Evolutionary conservation across 2,888 invertebrate species (phyloP).

Genomic region (Spisula solida): DNA sequence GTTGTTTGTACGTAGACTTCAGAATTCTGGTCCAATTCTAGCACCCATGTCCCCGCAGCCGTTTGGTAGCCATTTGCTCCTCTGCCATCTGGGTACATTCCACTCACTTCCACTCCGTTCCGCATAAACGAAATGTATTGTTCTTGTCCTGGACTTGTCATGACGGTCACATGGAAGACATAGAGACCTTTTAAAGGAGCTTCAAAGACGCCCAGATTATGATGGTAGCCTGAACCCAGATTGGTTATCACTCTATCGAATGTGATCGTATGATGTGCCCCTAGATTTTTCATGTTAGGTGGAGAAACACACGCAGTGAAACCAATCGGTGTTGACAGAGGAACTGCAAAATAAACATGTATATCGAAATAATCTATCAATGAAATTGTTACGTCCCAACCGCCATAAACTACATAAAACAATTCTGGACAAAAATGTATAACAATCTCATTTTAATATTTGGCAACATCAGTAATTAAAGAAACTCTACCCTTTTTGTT

Average conservation of each 20-base stretch:
- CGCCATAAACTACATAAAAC: too few species aligned
- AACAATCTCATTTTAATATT: too few species aligned
- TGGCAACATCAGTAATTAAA: too few species aligned
- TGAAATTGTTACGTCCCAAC: too few species aligned
- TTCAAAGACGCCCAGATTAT: background rate
- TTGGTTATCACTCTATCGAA: constrained; percentile 10
- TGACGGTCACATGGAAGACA: background rate
- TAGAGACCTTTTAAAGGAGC: background rate
- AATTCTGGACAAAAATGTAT: too few species aligned
- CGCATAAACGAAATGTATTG: background rate
- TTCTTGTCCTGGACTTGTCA: background rate
- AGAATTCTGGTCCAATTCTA: background rate
- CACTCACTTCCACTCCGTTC: background rate
- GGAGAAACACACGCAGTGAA: constrained; percentile 5
- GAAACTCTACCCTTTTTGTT: too few species aligned
- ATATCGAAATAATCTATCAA: too few species aligned
- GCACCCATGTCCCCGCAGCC: background rate
- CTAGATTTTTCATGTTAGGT: background rate
- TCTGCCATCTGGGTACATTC: background rate
- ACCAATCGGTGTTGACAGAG: background rate
- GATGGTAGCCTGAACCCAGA: background rate
- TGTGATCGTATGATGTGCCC: background rate
- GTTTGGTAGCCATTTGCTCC: background rate
- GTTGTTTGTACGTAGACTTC: background rate
- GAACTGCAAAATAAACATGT: background rate